phyloP scores from a whole-genome alignment of 2,797 vertebrate genomes.

The Sphenopsis melanotis region DNA sequence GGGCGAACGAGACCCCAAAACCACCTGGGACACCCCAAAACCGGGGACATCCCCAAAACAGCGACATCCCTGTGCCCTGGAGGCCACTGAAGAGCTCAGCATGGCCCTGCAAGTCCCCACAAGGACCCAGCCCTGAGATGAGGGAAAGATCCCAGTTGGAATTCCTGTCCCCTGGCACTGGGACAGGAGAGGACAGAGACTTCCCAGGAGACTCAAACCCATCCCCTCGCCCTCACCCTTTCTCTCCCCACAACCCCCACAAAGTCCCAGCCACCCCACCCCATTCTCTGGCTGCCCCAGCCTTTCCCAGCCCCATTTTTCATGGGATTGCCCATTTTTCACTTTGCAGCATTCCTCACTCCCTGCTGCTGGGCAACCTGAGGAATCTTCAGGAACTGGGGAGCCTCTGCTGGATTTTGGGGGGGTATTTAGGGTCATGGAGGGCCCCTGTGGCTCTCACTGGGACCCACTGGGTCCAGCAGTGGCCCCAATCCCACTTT shows the following conservation, averaged over 20 bases:
- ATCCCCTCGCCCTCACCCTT: fast-evolving
- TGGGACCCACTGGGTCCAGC: fast-evolving
- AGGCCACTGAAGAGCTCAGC: neutral
- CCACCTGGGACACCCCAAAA: neutral
- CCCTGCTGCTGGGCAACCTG: neutral
- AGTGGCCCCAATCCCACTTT: neutral
- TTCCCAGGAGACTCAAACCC: too few relatives aligned
- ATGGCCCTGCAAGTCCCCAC: neutral
- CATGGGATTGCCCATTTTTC: neutral
- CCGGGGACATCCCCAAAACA: too few relatives aligned
- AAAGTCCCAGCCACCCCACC: fast-evolving
- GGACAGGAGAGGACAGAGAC: neutral
- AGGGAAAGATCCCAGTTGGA: neutral
- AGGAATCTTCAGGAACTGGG: neutral
- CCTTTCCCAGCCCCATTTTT: neutral
- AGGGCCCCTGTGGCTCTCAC: neutral
- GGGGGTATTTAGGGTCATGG: neutral
- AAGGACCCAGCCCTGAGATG: neutral
- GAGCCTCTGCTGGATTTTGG: neutral
- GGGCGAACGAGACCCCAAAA: neutral
- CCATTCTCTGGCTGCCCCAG: neutral
- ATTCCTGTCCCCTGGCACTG: fast-evolving
- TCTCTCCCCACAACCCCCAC: neutral
- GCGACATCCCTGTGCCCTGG: neutral
- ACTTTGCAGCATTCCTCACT: neutral